Evolutionary conservation across 2,797 vertebrate genomes (phyloP).

Genomic region (Heliangelus exortis): DNA sequence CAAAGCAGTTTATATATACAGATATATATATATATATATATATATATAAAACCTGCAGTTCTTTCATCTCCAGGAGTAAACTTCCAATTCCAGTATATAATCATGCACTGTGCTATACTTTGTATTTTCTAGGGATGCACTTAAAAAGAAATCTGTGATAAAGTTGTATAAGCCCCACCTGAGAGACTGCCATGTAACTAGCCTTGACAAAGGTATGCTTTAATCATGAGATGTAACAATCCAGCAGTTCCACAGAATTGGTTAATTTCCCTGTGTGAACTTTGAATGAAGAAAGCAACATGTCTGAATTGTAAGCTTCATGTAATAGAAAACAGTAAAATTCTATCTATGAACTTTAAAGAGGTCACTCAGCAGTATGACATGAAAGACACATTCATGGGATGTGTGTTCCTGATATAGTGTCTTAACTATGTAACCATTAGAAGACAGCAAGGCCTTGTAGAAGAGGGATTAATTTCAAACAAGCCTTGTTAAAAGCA

Average conservation of each 20-base stretch:
- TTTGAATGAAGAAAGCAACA: background rate
- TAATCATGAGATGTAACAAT: background rate
- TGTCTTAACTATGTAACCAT: background rate
- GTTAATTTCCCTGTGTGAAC: background rate
- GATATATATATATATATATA: no score
- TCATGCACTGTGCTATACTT: background rate
- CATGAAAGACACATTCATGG: background rate
- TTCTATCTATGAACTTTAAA: background rate
- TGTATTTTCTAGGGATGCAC: background rate
- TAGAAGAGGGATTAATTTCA: background rate
- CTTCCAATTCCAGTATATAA: background rate
- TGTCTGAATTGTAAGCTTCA: background rate
- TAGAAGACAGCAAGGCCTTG: background rate
- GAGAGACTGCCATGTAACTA: background rate
- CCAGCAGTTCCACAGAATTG: background rate
- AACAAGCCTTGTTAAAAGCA: background rate
- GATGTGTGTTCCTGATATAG: background rate
- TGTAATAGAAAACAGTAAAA: conserved; percentile 23
- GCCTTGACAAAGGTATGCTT: conserved; percentile 5
- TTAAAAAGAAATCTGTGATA: background rate
- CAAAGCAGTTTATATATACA: background rate
- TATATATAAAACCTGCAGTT: background rate
- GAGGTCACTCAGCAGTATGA: background rate
- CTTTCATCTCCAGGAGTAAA: background rate
- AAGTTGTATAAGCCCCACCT: background rate